Conservation (phyloP, 2,888 invertebrate genomes). For the Xiphydria camelus region DNA sequence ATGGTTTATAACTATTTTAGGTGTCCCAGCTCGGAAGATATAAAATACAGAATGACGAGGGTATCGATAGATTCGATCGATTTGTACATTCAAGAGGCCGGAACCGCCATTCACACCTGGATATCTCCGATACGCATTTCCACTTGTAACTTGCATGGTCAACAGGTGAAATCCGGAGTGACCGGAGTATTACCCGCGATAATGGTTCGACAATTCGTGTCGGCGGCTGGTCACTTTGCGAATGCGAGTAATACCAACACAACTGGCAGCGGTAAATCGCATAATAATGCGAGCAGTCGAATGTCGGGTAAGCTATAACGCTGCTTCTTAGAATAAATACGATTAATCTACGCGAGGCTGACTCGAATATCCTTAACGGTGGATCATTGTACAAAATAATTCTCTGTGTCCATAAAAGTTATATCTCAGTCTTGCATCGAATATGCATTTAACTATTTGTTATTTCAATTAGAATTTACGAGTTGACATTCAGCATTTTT, state of each 20-base stretch:
- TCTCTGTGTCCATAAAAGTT: too few species aligned
- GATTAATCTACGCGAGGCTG: too few species aligned
- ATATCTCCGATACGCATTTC: constrained; percentile 86
- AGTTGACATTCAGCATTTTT: too few species aligned
- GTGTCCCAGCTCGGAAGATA: constrained; percentile 54
- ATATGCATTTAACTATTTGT: too few species aligned
- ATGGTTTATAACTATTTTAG: constrained; percentile 27
- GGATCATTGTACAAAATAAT: too few species aligned
- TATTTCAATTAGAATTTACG: too few species aligned
- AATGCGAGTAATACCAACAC: constrained; percentile 70
- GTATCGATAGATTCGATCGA: constrained; percentile 87
- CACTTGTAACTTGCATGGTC: constrained; percentile 93
- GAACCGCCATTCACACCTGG: constrained; percentile 86
- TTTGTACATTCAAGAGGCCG: constrained; percentile 86
- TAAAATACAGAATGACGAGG: constrained; percentile 93
- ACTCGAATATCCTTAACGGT: too few species aligned
- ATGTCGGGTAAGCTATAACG: constrained; percentile 54
- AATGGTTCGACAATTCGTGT: constrained; percentile 68
- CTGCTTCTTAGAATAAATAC: too few species aligned
- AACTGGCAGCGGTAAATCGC: constrained; percentile 64
- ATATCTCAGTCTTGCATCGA: too few species aligned
- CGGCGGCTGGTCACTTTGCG: constrained; percentile 60
- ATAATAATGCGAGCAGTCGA: constrained; percentile 61
- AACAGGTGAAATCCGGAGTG: constrained; percentile 85
- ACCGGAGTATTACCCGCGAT: constrained; percentile 83